phyloP scores from a whole-genome alignment of 37 sponge, comb jelly and placozoan species.

The Beroe forskalii region DNA sequence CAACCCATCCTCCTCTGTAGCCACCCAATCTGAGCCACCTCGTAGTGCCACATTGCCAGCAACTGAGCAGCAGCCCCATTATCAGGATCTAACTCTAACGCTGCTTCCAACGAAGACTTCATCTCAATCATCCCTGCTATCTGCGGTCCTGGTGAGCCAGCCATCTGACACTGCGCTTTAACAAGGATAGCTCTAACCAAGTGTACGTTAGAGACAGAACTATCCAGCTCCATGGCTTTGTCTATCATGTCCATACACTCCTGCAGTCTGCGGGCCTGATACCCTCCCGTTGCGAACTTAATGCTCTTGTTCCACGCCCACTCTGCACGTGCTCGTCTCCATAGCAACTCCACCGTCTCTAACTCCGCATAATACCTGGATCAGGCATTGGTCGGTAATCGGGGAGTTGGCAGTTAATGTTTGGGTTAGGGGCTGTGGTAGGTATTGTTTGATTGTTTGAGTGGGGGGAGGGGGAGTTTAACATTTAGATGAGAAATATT shows the following conservation, averaged over 20 bases:
- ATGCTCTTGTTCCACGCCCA: not conserved
- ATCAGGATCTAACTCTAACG: slow-evolving; percentile 15
- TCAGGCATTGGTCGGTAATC: no score
- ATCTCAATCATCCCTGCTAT: not conserved
- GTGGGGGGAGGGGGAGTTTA: no score
- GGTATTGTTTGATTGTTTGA: no score
- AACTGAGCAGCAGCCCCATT: not conserved
- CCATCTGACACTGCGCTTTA: not conserved
- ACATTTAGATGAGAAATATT: no score
- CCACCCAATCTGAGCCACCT: not conserved
- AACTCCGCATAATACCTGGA: not conserved
- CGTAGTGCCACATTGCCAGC: slow-evolving; percentile 15
- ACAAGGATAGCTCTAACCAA: not conserved
- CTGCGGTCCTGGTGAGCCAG: not conserved
- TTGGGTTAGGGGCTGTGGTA: no score
- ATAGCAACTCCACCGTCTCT: not conserved
- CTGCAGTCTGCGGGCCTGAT: not conserved
- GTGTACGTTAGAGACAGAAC: not conserved
- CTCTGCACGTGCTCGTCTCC: slow-evolving; percentile 50
- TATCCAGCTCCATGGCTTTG: not conserved
- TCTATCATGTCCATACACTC: slow-evolving; percentile 14
- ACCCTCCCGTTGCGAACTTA: not conserved
- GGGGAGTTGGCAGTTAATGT: no score
- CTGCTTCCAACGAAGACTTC: not conserved
- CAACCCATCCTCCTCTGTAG: not conserved